Evolutionary conservation across 53 echinoderm and acorn worm genomes (phyloP).

Genomic region (Actinopyga echinites): DNA sequence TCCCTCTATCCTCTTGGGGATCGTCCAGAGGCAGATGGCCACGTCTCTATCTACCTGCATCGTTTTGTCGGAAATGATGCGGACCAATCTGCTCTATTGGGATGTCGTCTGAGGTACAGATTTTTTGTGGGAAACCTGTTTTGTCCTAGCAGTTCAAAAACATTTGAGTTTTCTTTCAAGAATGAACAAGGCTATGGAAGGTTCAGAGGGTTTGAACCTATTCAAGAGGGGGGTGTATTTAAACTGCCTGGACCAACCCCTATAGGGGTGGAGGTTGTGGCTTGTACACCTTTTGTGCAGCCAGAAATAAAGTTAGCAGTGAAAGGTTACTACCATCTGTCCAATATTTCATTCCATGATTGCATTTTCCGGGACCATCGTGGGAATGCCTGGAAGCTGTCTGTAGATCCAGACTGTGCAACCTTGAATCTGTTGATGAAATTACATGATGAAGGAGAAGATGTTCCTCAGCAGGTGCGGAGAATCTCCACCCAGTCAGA

Average conservation of each 20-base stretch:
- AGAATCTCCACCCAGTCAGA: conserved; percentile 42
- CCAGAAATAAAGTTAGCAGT: conserved; percentile 76
- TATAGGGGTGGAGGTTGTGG: conserved; percentile 85
- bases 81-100: conserved; percentile 63
- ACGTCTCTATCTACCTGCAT: conserved; percentile 98
- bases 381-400: conserved; percentile 79
- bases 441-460: conserved; percentile 73
- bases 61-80: conserved; percentile 72
- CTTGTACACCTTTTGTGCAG: conserved; percentile 82
- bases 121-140: conserved; percentile 88
- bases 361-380: conserved; percentile 79
- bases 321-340: conserved; percentile 91
- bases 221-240: conserved; percentile 66
- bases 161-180: conserved; percentile 94
- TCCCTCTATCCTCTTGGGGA: conserved; percentile 92
- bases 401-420: conserved; percentile 66
- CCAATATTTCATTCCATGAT: conserved; percentile 90
- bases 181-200: conserved; percentile 90
- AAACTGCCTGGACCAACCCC: conserved; percentile 70
- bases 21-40: conserved; percentile 80
- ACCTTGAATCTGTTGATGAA: conserved; percentile 59
- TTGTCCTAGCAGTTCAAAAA: conserved; percentile 73
- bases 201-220: conserved; percentile 90
- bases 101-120: conserved; percentile 89
- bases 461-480: conserved; percentile 37